Evolutionary conservation across 2,888 invertebrate species (phyloP), one percentile per base, ranked within the genome.

Genomic region (Hirtodrosophila histrioides): DNA sequence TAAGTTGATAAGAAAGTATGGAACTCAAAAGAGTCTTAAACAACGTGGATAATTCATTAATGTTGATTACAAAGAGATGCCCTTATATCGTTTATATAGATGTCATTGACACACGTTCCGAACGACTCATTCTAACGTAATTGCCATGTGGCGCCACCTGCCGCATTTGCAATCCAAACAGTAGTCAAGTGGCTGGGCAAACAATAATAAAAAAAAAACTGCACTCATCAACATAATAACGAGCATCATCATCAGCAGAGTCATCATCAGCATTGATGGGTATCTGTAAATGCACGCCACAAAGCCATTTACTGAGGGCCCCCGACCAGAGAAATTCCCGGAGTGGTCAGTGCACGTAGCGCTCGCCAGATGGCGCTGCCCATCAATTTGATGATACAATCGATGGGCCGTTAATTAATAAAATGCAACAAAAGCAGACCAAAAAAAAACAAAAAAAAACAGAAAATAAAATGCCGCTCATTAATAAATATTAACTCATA

Each of bases 401-500:
- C 70, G 63, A 51, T 73, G 75, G 78, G 74, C 62, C 64, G 75
- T 64, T 73, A 65, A 75, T 75, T 75, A 75, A 75, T 78, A 63
- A 74, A 56, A 73, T 74, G 64, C 64, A 69, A 41, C 12, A 31
- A 37, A 39, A 41, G 39, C 40, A 46, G 6, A 5, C 2, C 11
- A 23, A 36, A 41, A 46, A 56, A 56, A 45, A 49, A 39, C 46
- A 55, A 54, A 51, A 43, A 39, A 55, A 50, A 45, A 48, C 37
- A 33, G 23, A 48, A 29, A 46, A 50, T 64, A 65, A 57, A 60
- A 35, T 46, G 37, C 43, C 31, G 36, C 83, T 75, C 70, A 82
- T 85, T 83, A 83, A 85, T 83, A 78, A 73, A 73, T 81, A 81
- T 87, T 75, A 83, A 82, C 75, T 85, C 75, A 80, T 81, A 84